Evolutionary conservation across 2,797 vertebrate species (phyloP).

Genomic region (Mus minutoides): DNA sequence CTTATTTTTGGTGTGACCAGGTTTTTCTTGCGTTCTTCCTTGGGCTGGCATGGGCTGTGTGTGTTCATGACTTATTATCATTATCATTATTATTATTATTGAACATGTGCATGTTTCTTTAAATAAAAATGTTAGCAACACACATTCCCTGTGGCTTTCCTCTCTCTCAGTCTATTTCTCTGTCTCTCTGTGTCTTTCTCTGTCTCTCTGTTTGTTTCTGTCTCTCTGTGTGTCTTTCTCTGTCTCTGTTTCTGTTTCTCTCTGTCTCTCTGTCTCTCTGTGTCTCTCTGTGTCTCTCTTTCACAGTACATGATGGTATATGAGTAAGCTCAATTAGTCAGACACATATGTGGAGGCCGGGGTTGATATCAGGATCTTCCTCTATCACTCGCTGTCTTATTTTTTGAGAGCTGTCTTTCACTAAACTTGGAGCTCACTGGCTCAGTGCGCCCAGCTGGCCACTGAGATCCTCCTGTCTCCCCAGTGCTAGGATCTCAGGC

Average conservation of each 20-base stretch:
- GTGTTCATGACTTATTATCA: background rate
- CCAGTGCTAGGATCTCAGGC: background rate
- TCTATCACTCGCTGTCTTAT: background rate
- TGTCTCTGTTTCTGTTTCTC: background rate
- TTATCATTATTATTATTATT: no score
- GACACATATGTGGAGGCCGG: background rate
- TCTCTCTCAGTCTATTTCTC: background rate
- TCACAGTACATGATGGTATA: background rate
- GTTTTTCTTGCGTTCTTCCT: background rate
- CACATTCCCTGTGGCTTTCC: background rate
- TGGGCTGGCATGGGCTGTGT: background rate
- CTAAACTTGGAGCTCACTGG: background rate
- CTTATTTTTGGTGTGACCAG: background rate
- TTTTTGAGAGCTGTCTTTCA: background rate
- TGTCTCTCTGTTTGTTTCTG: no score
- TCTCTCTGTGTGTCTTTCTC: background rate
- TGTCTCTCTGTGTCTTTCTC: no score
- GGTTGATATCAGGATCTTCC: background rate
- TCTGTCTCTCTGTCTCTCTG: background rate
- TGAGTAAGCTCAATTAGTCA: background rate
- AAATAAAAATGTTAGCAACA: background rate
- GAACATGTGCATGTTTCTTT: background rate
- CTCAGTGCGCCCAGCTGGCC: background rate
- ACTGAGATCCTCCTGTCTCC: background rate
- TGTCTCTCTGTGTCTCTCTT: background rate